Conservation (phyloP, 1,140 invertebrate species). For the Drosophila miranda region DNA sequence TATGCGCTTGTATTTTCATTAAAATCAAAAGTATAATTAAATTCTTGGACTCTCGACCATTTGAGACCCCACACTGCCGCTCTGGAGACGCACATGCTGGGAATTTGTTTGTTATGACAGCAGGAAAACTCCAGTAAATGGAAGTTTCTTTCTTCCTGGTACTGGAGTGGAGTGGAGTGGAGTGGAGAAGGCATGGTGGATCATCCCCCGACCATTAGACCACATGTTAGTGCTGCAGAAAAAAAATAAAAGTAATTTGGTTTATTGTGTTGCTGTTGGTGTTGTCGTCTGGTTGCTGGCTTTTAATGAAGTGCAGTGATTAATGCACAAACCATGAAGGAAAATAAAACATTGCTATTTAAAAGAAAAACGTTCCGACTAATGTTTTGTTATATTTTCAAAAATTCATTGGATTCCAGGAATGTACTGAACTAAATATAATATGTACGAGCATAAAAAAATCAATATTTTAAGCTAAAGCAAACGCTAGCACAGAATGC, state of each 20-base stretch:
- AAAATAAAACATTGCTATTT: no score
- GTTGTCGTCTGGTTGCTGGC: no score
- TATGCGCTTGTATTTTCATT: conserved; percentile 56
- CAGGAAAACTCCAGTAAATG: conserved; percentile 52
- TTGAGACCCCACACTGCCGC: background rate
- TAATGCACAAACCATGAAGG: conserved; percentile 15
- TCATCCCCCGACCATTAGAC: conserved; percentile 28
- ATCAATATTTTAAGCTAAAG: no score
- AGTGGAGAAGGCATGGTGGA: background rate
- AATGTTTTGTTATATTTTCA: no score
- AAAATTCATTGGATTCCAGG: conserved; percentile 7
- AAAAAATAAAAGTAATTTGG: conserved; percentile 33
- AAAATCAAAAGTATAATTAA: conserved; percentile 72
- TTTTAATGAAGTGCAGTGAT: conserved; percentile 56
- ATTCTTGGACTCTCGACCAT: conserved; percentile 40
- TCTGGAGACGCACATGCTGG: conserved; percentile 49
- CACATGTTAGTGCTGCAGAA: conserved; percentile 34
- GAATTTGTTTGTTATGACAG: conserved; percentile 71
- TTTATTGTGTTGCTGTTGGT: conserved; percentile 23
- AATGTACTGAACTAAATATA: no score
- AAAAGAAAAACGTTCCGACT: no score
- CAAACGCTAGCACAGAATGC: no score
- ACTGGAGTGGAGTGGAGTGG: conserved; percentile 18
- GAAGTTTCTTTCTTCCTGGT: conserved; percentile 22
- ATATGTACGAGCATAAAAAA: no score